Percentiles rank a stretch among this genome's conserved stretches.
These are phyloP conservation scores for Abrostola tripartita DNA, from an alignment of 2,888 invertebrate species.

Conservation along the genomic window DNA sequence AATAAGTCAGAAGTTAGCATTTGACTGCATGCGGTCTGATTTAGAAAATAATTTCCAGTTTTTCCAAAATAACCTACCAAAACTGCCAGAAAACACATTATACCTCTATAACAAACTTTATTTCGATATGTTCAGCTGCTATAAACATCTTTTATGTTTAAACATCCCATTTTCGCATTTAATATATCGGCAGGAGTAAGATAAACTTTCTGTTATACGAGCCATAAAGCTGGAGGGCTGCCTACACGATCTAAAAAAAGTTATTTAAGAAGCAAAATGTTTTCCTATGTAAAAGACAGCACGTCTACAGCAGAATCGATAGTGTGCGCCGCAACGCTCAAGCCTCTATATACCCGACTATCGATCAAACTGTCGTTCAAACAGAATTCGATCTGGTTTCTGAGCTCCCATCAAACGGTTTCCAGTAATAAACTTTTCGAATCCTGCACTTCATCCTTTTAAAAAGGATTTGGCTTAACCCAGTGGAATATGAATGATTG, in stretches of 20 bases:
- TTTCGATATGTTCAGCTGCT: conserved; percentile 4
- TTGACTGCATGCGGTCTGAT: background rate
- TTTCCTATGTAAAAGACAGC: background rate
- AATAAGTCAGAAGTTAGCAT: background rate
- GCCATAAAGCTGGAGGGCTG: conserved; percentile 1
- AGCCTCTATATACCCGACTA: background rate
- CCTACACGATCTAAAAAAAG: conserved; percentile 2
- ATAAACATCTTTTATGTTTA: conserved; percentile 5
- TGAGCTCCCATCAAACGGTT: background rate
- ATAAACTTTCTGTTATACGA: conserved; percentile 6
- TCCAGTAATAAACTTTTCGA: conserved; percentile 27
- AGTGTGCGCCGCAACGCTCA: background rate
- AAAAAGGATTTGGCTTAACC: conserved; percentile 24
- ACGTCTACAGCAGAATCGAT: conserved; percentile 3
- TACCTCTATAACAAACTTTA: conserved; percentile 3
- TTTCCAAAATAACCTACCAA: background rate
- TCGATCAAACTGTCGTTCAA: conserved; percentile 6
- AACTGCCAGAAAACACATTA: background rate
- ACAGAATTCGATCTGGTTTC: conserved; percentile 26
- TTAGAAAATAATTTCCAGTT: background rate
- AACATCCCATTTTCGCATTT: conserved; percentile 5
- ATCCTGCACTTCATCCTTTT: conserved; percentile 18
- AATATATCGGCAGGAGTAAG: background rate
- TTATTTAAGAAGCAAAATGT: background rate
- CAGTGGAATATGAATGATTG: conserved; percentile 49